phyloP scores from a whole-genome alignment of 2,888 invertebrate genomes.

The Halocaridina rubra region DNA sequence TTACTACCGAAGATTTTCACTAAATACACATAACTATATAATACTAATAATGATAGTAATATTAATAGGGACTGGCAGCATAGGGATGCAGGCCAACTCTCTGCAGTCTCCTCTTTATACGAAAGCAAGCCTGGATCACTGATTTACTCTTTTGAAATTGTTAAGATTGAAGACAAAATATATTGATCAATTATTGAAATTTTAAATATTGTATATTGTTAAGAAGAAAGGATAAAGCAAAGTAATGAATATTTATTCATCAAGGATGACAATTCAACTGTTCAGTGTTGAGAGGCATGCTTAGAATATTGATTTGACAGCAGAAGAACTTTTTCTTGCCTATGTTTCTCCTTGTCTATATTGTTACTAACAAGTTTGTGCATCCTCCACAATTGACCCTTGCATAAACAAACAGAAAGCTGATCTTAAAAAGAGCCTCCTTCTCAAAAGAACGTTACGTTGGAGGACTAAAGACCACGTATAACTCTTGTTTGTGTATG shows the following conservation, averaged over 20 bases:
- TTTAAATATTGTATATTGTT: too few relatives aligned
- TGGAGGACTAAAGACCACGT: too few relatives aligned
- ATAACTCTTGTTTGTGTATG: slow-evolving; percentile 20
- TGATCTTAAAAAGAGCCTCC: too few relatives aligned
- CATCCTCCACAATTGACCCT: not conserved
- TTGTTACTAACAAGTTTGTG: slow-evolving; percentile 44
- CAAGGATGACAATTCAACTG: not conserved
- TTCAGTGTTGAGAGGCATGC: not conserved
- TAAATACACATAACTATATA: not conserved
- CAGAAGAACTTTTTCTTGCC: slow-evolving; percentile 20
- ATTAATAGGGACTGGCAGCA: not conserved
- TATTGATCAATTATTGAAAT: too few relatives aligned
- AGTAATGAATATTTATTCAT: not conserved
- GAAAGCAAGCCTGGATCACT: too few relatives aligned
- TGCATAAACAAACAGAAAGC: too few relatives aligned
- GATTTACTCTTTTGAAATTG: not conserved
- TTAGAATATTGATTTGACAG: slow-evolving; percentile 31
- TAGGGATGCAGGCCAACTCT: slow-evolving; percentile 13
- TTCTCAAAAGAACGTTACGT: too few relatives aligned
- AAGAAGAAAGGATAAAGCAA: too few relatives aligned
- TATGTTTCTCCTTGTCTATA: slow-evolving; percentile 45
- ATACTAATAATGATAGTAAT: too few relatives aligned
- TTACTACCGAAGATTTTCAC: too few relatives aligned
- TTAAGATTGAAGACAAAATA: too few relatives aligned
- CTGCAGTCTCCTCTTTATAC: not conserved